phyloP scores from a whole-genome alignment of 1,140 invertebrate genomes.

The Brachionus plicatilis region DNA sequence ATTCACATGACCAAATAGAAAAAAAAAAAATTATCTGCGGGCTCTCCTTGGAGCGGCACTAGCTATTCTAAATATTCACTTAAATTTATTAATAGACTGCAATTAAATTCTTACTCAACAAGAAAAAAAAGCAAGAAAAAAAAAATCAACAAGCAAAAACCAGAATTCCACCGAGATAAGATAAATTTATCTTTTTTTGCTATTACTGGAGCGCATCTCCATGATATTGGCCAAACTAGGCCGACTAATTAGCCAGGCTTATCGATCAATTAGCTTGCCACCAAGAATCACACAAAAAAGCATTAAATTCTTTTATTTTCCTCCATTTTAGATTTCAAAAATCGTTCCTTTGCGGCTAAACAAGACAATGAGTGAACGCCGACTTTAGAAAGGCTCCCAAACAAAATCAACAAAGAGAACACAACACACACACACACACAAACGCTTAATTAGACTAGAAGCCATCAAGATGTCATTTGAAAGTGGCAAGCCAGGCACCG shows the following conservation, averaged over 20 bases:
- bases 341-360: background rate
- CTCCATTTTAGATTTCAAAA: background rate
- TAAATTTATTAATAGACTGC: background rate
- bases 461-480: background rate
- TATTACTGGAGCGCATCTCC: background rate
- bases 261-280: background rate
- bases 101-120: background rate
- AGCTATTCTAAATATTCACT: background rate
- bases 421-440: background rate
- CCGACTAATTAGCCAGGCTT: background rate
- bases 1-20: too few relatives aligned
- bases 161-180: background rate
- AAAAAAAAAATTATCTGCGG: background rate
- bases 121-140: background rate
- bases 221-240: background rate
- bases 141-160: too few relatives aligned
- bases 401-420: background rate
- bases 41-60: background rate
- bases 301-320: background rate
- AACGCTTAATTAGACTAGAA: background rate
- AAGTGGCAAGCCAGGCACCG: background rate
- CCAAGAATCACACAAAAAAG: background rate
- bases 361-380: background rate
- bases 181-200: background rate
- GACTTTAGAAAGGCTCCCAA: background rate